Percentiles rank a stretch among this genome's conserved stretches.
Evolutionary conservation across 2,113 vertebrate genomes (phyloP).

Genomic region (Epinephelus cyanopodus): DNA sequence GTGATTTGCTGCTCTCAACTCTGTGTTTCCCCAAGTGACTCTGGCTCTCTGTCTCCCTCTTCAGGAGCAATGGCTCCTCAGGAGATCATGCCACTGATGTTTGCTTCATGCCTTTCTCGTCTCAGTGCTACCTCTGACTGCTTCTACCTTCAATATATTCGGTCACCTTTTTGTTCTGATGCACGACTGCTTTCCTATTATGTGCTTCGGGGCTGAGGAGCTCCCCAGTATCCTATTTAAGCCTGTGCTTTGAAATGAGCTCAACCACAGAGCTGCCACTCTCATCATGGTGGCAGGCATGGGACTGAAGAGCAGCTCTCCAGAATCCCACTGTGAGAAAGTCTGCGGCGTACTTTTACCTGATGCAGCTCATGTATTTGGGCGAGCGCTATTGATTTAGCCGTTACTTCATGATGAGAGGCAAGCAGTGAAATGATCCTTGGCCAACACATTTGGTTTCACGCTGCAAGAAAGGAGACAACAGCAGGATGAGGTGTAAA

Average conservation of each 20-base stretch:
- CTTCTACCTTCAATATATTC: neutral
- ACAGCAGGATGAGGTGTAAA: neutral
- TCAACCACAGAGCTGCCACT: neutral
- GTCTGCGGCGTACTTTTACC: neutral
- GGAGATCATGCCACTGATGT: neutral
- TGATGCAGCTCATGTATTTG: slow-evolving; percentile 1
- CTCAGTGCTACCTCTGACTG: neutral
- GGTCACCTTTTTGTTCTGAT: neutral
- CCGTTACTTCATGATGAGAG: neutral
- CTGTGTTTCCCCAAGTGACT: slow-evolving; percentile 26
- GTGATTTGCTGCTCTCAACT: slow-evolving; percentile 39
- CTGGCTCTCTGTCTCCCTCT: slow-evolving; percentile 82
- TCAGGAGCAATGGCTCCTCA: slow-evolving; percentile 62
- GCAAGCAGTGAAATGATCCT: neutral
- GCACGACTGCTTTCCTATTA: neutral
- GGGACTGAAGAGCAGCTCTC: neutral
- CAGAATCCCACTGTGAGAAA: neutral
- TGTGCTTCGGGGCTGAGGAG: neutral
- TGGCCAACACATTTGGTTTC: neutral
- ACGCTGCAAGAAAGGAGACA: neutral
- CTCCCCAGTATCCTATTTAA: neutral
- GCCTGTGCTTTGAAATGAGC: slow-evolving; percentile 22
- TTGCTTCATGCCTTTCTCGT: neutral
- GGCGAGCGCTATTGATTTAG: slow-evolving; percentile 15
- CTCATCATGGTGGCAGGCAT: neutral